Percentiles rank a stretch among this genome's conserved stretches.
Evolutionary conservation across 2,797 vertebrate genomes (phyloP).

Genomic region (Adelosebastes latens): DNA sequence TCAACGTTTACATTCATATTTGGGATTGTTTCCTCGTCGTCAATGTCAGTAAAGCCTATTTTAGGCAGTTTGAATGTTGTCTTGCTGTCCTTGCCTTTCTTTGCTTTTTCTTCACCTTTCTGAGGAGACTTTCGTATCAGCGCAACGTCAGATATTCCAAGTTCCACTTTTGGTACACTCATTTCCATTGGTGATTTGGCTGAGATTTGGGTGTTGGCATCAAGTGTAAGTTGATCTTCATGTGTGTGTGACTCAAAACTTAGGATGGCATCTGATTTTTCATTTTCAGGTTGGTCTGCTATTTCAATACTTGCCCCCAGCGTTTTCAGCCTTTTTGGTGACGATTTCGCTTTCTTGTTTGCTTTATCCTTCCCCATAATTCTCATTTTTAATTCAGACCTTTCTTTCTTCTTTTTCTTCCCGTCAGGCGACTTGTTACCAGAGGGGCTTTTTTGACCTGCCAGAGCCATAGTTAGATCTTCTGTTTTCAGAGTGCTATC

Average conservation of each 20-base stretch:
- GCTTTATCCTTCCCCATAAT: conserved; percentile 78
- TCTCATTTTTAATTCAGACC: conserved; percentile 80
- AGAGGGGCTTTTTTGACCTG: conserved; percentile 49
- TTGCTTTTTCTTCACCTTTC: conserved; percentile 64
- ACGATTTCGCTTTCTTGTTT: conserved; percentile 71
- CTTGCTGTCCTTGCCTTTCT: conserved; percentile 63
- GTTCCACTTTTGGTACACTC: conserved; percentile 64
- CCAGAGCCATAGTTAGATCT: conserved; percentile 70
- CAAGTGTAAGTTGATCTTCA: conserved; percentile 40
- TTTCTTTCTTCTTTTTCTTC: conserved; percentile 79
- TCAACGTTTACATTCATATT: conserved; percentile 43
- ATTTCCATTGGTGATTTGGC: conserved; percentile 51
- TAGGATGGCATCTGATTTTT: conserved; percentile 42
- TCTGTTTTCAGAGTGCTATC: conserved; percentile 80
- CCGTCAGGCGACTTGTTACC: conserved; percentile 61
- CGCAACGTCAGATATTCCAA: conserved; percentile 60
- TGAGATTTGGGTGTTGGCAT: conserved; percentile 39
- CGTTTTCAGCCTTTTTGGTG: conserved; percentile 75
- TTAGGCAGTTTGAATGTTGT: conserved; percentile 76
- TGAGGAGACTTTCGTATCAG: conserved; percentile 60
- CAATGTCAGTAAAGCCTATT: conserved; percentile 56
- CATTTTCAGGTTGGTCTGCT: conserved; percentile 53
- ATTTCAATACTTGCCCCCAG: conserved; percentile 72
- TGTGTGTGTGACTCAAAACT: conserved; percentile 46
- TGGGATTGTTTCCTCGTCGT: conserved; percentile 53